Base-by-base conservation (phyloP, 2,113 vertebrate genomes). In the Carlito syrichta region DNA sequence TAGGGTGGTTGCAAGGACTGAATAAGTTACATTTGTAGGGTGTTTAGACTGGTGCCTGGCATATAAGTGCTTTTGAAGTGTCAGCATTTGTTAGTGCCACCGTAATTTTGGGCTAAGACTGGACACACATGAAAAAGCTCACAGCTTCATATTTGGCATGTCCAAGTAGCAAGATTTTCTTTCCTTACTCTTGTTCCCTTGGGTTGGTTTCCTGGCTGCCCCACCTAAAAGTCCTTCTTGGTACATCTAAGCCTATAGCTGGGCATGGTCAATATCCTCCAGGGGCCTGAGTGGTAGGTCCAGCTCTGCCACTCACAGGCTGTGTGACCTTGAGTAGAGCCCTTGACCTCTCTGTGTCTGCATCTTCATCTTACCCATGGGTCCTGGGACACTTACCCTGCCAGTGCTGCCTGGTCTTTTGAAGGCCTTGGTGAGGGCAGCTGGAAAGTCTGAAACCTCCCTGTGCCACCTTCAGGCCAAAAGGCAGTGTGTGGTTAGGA, bases 51-150 rank as follows among this genome's bases (percentile, higher is more conserved):
- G 9, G 63, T 8, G 40, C 40, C 62, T 40, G 76, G 58, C 71
- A 32, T 23, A 1, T 2, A 22, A 19, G 52, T 20, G 40, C n/a
- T 14, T 0, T 8, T 20, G 12, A 1, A 54, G 43, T 8, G 58
- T 76, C 22, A 45, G 40, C 43, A 27, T 8, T 30, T 27, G 30
- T 77, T 19, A 32, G 17, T 17, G 2, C 32, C 2, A 3, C 35
- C 14, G 7, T 25, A 16, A 22, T 11, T 68, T n/a, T 30, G n/a
- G 6, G 32, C 71, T 60, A 63, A 10, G 38, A 50, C 48, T n/a
- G 60, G 71, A 22, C 38, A 20, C 30, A 50, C 14, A 3, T 16
- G 32, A 20, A 40, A 23, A 25, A 25, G 58, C 32, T 11, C 38
- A 22, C n/a, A 17, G n/a, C 56, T 52, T n/a, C 2, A 32, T 16